phyloP scores from a whole-genome alignment of 2,888 invertebrate species.

The Cetonia aurata region DNA sequence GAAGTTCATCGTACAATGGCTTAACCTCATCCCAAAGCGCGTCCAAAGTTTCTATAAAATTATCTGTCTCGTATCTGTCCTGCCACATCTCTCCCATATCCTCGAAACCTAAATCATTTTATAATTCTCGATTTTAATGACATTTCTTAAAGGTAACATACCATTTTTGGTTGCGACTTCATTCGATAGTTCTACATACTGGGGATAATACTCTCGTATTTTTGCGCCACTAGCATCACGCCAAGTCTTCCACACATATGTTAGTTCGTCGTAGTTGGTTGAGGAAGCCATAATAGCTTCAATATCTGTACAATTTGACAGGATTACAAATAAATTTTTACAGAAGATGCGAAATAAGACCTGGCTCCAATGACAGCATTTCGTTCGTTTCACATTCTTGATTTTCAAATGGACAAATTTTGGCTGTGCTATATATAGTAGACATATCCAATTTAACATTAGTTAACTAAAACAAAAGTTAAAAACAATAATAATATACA shows the following conservation, averaged over 20 bases:
- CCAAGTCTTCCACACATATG: conserved; percentile 76
- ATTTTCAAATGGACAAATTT: conserved; percentile 64
- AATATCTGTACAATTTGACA: conserved; percentile 58
- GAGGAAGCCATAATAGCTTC: conserved; percentile 65
- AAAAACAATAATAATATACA: too few species aligned
- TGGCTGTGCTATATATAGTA: conserved; percentile 65
- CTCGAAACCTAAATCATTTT: conserved; percentile 59
- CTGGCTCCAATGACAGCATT: conserved; percentile 62
- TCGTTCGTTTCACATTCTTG: conserved; percentile 60
- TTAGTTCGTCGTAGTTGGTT: conserved; percentile 73
- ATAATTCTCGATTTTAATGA: background rate
- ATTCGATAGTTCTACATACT: conserved; percentile 74
- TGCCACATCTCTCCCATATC: conserved; percentile 70
- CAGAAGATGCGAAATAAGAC: conserved; percentile 49
- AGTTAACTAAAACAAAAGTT: conserved; percentile 53
- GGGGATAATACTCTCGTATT: conserved; percentile 72
- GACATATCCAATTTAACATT: conserved; percentile 54
- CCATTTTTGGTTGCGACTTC: conserved; percentile 71
- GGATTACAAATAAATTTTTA: background rate
- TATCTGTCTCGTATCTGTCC: conserved; percentile 66
- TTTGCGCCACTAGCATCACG: conserved; percentile 74
- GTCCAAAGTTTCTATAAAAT: conserved; percentile 62
- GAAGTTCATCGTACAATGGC: conserved; percentile 74
- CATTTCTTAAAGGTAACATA: conserved; percentile 34
- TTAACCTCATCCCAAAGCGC: conserved; percentile 72